These are phyloP conservation scores for Hoplostethus mediterraneus DNA, from an alignment of 2,797 vertebrate species.

Conservation along the genomic window DNA sequence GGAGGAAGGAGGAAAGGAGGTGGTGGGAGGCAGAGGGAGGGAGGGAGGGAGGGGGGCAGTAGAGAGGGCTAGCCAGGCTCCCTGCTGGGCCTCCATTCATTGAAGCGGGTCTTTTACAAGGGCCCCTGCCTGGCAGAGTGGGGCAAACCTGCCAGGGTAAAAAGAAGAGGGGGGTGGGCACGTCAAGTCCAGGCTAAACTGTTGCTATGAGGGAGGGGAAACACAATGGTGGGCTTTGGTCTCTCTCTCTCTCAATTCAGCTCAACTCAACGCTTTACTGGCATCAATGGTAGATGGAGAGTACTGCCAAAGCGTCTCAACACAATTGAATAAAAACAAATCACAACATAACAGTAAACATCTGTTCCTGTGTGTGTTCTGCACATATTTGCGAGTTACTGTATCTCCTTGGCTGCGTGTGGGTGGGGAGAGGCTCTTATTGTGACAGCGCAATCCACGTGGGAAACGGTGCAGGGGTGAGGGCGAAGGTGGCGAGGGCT, in stretches of 20 bases:
- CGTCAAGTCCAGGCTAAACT: constrained; percentile 70
- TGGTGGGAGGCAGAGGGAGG: constrained; percentile 34
- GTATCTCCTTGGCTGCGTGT: constrained; percentile 29
- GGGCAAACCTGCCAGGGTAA: constrained; percentile 66
- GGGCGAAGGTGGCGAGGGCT: constrained; percentile 38
- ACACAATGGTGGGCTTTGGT: constrained; percentile 31
- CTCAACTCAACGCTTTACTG: constrained; percentile 20
- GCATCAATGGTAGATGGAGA: constrained; percentile 11
- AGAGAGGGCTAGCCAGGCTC: constrained; percentile 65
- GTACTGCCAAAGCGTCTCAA: constrained; percentile 25
- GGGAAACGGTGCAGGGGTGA: constrained; percentile 46
- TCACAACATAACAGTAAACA: constrained; percentile 21
- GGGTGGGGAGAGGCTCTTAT: constrained; percentile 37
- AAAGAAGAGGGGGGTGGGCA: constrained; percentile 64
- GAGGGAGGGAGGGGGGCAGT: constrained; percentile 21
- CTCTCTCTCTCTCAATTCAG: constrained; percentile 14
- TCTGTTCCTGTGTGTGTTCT: constrained; percentile 12
- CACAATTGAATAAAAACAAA: constrained; percentile 35
- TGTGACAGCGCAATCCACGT: constrained; percentile 38
- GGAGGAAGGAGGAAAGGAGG: constrained; percentile 25
- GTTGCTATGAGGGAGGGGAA: constrained; percentile 64
- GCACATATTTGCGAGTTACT: background rate
- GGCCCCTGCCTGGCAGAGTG: constrained; percentile 77
- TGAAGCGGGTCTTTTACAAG: constrained; percentile 85
- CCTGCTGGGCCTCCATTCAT: constrained; percentile 81